These are phyloP conservation scores for Thymelicus lineola DNA, from an alignment of 2,888 invertebrate genomes.

Conservation along the genomic window DNA sequence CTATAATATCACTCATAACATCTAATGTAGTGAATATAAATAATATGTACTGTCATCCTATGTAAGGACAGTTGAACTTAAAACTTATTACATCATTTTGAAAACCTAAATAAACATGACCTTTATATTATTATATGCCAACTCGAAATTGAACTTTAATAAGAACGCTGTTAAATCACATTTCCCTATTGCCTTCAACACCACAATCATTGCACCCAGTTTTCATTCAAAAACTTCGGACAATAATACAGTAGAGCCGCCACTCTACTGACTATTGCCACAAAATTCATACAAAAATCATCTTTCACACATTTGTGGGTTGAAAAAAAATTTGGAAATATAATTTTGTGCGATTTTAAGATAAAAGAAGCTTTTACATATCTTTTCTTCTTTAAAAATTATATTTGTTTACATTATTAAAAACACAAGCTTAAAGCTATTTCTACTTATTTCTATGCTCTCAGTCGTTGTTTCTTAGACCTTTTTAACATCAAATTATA, in stretches of 20 bases:
- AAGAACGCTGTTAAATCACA: conserved; percentile 2
- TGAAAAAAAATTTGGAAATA: conserved; percentile 46
- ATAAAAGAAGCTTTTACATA: neutral
- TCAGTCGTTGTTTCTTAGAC: no score
- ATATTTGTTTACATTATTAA: no score
- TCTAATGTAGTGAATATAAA: neutral
- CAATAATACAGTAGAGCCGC: conserved; percentile 68
- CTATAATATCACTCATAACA: neutral
- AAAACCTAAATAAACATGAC: no score
- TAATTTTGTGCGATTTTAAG: conserved; percentile 11
- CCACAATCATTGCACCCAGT: conserved; percentile 9
- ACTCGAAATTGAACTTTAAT: neutral
- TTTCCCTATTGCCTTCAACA: conserved; percentile 23
- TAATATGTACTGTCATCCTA: no score
- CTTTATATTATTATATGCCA: no score
- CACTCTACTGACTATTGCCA: conserved; percentile 65
- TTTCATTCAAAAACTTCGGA: conserved; percentile 43
- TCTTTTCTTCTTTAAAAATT: no score
- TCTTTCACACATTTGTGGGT: conserved; percentile 49
- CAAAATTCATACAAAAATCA: conserved; percentile 49
- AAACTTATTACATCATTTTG: no score
- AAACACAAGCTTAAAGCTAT: no score
- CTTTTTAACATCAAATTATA: no score
- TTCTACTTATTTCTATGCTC: no score
- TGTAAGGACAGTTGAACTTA: no score